Evolutionary conservation across 2,888 invertebrate genomes (phyloP), one percentile per base, ranked within the genome.

Genomic region (Himalopsyche japonica): DNA sequence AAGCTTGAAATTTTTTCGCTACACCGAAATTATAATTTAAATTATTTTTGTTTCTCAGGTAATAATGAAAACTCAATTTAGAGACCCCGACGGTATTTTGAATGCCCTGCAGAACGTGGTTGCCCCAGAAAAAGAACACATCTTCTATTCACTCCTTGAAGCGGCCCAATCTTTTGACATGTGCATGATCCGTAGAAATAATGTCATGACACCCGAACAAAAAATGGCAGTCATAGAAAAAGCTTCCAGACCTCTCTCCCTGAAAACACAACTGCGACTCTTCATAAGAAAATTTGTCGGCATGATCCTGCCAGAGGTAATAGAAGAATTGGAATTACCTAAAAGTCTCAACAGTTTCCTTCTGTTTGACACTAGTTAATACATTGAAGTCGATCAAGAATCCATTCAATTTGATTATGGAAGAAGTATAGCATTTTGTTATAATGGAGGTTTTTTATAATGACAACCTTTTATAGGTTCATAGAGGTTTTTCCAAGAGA

Each of bases 21-120:
- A 10, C 37, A 43, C 37, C 12, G 37, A 8, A 43, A 43, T 43
- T 43, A n/a, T n/a, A n/a, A n/a, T n/a, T n/a, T n/a, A n/a, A n/a
- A n/a, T 8, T 37, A 37, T 79, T 20, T 82, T 82, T 24, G 10
- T 64, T 32, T 87, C 88, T 0, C 89, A 94, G 94, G 96, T 96
- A 0, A 95, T 96, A 24, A 95, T 96, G 93, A 96, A 96, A 90
- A 96, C 96, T 10, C 97, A 97, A 88, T 96, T 95, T 89, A 93
- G 96, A 84, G 96, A 97, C 89, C 96, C 97, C 0, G 95, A 96
- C 88, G 97, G 97, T 48, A 94, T 97, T 82, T 91, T 97, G 6
- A 97, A 96, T 89, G 95, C 95, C 37, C 93, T 97, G 15, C 95
- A 95, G 87, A 95, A 96, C 89, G 92, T 94, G 0, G 91, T 92